phyloP scores from a whole-genome alignment of 2,888 invertebrate genomes.

The Taphrorychus bicolor region DNA sequence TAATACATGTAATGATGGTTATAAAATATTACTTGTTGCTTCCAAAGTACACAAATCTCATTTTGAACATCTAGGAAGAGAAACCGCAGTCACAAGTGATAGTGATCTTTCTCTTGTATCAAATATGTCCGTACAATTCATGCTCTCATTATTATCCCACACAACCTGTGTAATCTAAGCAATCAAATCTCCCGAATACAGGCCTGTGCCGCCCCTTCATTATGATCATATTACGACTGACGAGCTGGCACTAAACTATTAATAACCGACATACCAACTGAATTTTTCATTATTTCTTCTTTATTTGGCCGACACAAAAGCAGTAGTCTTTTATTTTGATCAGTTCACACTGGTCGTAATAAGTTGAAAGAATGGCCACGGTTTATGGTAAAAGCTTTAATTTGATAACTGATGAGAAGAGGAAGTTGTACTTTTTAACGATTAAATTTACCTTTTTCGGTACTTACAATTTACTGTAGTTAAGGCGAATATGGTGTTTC shows the following conservation, averaged over 20 bases:
- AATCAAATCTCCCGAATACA: conserved; percentile 30
- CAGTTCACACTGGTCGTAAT: conserved; percentile 45
- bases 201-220: conserved; percentile 37
- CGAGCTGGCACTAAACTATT: conserved; percentile 41
- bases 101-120: too few relatives aligned
- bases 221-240: conserved; percentile 41
- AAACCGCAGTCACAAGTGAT: too few relatives aligned
- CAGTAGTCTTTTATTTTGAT: conserved; percentile 49
- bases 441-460: conserved; percentile 31
- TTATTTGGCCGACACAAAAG: conserved; percentile 44
- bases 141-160: not conserved
- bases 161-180: conserved; percentile 14
- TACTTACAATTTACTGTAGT: conserved; percentile 18
- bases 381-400: conserved; percentile 41
- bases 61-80: too few relatives aligned
- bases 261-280: conserved; percentile 42
- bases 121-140: not conserved
- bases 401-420: conserved; percentile 42
- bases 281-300: conserved; percentile 43
- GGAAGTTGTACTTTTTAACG: conserved; percentile 37
- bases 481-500: conserved; percentile 5
- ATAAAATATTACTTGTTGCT: too few relatives aligned
- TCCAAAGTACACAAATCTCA: too few relatives aligned
- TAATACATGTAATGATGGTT: too few relatives aligned
- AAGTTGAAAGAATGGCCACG: conserved; percentile 37